Evolutionary conservation across 2,888 invertebrate genomes (phyloP).

Genomic region (Limnephilus lunatus): DNA sequence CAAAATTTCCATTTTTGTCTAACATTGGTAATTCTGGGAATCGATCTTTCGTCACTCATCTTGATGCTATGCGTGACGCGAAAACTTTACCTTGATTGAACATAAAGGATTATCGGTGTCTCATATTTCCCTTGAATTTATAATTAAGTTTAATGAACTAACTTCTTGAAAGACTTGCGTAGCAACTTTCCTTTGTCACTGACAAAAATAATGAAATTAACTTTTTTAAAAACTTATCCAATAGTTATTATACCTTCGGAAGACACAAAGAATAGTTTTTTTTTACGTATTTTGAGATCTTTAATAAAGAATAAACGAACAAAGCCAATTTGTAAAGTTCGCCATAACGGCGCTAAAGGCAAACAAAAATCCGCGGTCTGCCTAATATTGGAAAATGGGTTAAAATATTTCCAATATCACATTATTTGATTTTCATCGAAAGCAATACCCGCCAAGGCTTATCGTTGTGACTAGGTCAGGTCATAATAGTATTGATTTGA

Average conservation of each 20-base stretch:
- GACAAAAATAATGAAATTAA: constrained; percentile 12
- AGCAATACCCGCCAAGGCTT: not conserved
- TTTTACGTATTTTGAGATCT: not conserved
- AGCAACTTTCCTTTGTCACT: constrained; percentile 19
- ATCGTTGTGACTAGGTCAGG: constrained; percentile 12
- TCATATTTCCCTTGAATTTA: constrained; percentile 1
- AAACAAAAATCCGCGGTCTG: constrained; percentile 24
- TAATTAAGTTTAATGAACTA: constrained; percentile 44
- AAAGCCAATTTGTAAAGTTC: constrained; percentile 30
- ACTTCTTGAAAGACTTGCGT: constrained; percentile 30
- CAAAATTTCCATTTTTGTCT: not conserved
- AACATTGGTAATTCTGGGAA: not conserved
- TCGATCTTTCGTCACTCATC: constrained; percentile 5
- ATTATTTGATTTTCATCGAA: constrained; percentile 15
- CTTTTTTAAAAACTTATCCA: not conserved
- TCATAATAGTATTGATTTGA: constrained; percentile 21
- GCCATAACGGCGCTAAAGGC: not conserved
- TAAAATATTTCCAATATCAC: constrained; percentile 18
- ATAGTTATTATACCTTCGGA: constrained; percentile 1
- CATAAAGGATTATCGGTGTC: constrained; percentile 13
- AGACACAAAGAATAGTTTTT: constrained; percentile 29
- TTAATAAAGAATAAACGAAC: constrained; percentile 26
- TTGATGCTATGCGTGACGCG: not conserved
- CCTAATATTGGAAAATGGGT: constrained; percentile 32
- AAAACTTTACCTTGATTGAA: constrained; percentile 10